These are phyloP conservation scores for Chymomyza amoena DNA, from an alignment of 2,888 invertebrate genomes.

Conservation along the genomic window DNA sequence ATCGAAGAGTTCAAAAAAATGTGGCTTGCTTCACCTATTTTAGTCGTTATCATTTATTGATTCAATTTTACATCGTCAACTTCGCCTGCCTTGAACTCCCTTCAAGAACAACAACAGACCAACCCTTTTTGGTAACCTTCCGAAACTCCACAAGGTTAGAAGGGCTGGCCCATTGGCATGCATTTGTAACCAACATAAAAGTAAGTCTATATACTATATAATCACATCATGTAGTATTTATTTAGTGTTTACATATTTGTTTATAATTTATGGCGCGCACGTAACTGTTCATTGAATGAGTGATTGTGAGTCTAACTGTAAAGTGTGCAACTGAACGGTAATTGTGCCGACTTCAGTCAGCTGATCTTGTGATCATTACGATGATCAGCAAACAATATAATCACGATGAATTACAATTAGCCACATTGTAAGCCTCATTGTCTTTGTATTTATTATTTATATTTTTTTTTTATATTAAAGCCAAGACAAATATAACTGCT, in stretches of 20 bases:
- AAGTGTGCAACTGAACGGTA: slow-evolving; percentile 16
- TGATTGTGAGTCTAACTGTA: slow-evolving; percentile 34
- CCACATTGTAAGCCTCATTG: background rate
- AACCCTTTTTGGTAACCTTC: background rate
- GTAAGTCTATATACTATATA: background rate
- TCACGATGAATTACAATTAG: background rate
- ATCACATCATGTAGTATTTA: background rate
- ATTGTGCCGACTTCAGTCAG: slow-evolving; percentile 25
- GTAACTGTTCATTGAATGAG: slow-evolving; percentile 31
- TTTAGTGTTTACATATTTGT: background rate
- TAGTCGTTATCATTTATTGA: too few relatives aligned
- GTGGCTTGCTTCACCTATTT: too few relatives aligned
- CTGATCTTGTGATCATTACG: background rate
- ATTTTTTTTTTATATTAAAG: background rate
- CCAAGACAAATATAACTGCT: slow-evolving; percentile 40
- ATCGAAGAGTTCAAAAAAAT: too few relatives aligned
- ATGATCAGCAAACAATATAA: background rate
- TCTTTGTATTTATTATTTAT: background rate
- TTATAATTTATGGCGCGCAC: slow-evolving; percentile 44
- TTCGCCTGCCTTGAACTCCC: too few relatives aligned
- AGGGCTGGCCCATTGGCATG: background rate
- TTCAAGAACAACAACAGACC: background rate
- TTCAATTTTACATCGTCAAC: too few relatives aligned
- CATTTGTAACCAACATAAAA: background rate
- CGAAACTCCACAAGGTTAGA: background rate